Conservation (phyloP, 2,113 vertebrate species). For the Mormyrus iriodes region DNA sequence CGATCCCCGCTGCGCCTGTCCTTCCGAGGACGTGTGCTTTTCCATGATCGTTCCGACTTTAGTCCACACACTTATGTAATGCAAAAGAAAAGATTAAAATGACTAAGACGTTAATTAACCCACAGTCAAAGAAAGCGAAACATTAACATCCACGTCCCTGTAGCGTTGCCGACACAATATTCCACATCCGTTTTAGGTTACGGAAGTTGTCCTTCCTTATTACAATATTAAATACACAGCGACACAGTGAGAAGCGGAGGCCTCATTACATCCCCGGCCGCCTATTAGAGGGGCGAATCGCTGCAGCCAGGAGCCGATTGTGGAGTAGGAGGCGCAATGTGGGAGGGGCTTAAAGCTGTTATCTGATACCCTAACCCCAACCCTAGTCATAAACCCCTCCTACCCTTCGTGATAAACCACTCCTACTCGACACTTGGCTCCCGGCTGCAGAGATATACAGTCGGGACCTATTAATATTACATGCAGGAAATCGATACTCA, state of each 20-base stretch:
- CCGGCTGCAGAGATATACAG: too few species aligned
- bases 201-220: background rate
- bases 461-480: background rate
- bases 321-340: too few species aligned
- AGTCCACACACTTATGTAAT: background rate
- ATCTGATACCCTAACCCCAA: too few species aligned
- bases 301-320: too few species aligned
- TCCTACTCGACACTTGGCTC: too few species aligned
- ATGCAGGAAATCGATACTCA: background rate
- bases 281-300: too few species aligned
- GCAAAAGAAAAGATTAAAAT: background rate
- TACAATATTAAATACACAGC: background rate
- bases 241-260: background rate
- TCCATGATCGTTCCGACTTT: background rate
- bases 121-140: background rate
- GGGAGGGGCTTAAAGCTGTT: too few species aligned
- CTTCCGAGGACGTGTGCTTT: background rate
- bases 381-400: too few species aligned
- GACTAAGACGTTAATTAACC: background rate
- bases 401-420: too few species aligned
- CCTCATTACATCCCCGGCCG: background rate
- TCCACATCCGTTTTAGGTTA: background rate
- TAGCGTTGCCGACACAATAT: background rate
- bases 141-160: background rate
- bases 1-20: background rate